Evolutionary conservation across 2,888 invertebrate species (phyloP), one percentile per base, ranked within the genome.

Genomic region (Dicranocentrus wangi): DNA sequence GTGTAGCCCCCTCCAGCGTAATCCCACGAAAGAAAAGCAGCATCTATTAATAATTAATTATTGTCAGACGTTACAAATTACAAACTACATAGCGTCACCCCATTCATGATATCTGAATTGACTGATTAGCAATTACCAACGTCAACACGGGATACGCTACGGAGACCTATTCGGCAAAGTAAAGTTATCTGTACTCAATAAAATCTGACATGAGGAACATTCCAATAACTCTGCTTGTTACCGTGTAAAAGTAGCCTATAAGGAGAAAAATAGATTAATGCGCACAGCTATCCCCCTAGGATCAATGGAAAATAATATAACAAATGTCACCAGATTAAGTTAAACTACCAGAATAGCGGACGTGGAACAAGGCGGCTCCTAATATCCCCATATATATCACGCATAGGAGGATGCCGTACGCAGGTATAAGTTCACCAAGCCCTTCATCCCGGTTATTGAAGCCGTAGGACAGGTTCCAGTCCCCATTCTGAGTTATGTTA

Each of bases 201-300:
- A n/a, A 39, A n/a, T n/a, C 7, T 39, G 39, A 39, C 7, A 39
- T 39, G 13, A 8, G 39, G 13, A 8, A 13, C 39, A 39, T 39
- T 39, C 39, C 39, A 39, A 39, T 39, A 8, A 39, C 39, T 8
- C 7, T 39, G 39, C 8, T 8, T 13, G n/a, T n/a, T 66, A 75
- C 75, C 66, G 66, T 58, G 47, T 28, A 75, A 19, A 75, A 19
- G 28, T 75, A 77, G 13, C 77, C 77, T 68, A 17, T 23, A 7
- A 13, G 13, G 39, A 39, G 39, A 39, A 39, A 39, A 39, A 5
- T 39, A 8, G 39, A 8, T 39, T 8, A 39, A 39, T 39, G 39
- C 5, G 7, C 39, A 39, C 13, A 39, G 5, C 39, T 5, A 39
- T 8, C 7, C 32, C 10, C 5, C 32, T 32, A 32, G 5, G 10